Evolutionary conservation across 2,113 vertebrate species (phyloP), one percentile per base, ranked within the genome.

Genomic region (Alligator sinensis): DNA sequence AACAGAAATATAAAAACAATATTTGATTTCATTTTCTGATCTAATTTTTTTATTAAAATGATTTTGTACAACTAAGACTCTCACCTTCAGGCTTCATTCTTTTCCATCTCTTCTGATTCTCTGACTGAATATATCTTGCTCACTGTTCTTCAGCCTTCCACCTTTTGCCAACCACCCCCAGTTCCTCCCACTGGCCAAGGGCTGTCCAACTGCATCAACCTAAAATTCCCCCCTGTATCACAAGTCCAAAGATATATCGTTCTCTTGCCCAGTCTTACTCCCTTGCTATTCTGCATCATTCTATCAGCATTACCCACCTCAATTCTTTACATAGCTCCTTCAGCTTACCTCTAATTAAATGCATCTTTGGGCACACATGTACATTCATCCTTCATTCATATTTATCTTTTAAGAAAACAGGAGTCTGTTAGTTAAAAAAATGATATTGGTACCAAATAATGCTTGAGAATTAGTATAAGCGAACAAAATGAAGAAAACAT

Each of bases 361-460:
- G 79, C 47, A 84, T 2, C 79, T n/a, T 4, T 12, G 66, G 88
- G 27, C 62, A 25, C 77, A 82, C 59, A 77, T 88, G 81, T 86
- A 91, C 58, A 16, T 5, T 54, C n/a, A 47, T 90, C 60, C 81
- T 86, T 78, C 28, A 38, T 57, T 86, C 86, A 64, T 19, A 28
- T 90, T 93, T 89, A 7, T 30, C 55, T 88, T 91, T 80, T 92
- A 96, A 95, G 83, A 92, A 88, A 93, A 34, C 68, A 70, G 30
- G 30, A 70, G 34, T 38, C 19, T 77, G 38, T 87, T 82, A 91
- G 30, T 74, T 87, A 91, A 96, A 91, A 93, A 93, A 96, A 57
- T 68, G 75, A 74, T 79, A 12, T 72, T 63, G 61, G 62, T 90
- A 86, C 68, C 86, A 28, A 89, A 66, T 64, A 94, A 87, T 68